These are phyloP conservation scores for Falco punctatus DNA, from an alignment of 2,113 vertebrate genomes.

Conservation along the genomic window DNA sequence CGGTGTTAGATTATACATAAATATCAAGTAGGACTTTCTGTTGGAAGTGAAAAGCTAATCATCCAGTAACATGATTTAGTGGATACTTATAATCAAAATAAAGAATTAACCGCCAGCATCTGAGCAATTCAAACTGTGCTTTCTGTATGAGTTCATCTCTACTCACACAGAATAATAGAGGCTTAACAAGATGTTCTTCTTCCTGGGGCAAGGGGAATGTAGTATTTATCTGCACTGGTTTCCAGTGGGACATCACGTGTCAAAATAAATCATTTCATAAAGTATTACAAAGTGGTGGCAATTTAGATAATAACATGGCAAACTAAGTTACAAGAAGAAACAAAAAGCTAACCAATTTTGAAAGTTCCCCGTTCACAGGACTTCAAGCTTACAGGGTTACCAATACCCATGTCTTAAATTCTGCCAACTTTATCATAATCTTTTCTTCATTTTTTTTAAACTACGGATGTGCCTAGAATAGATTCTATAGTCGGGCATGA, in stretches of 20 bases:
- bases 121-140: background rate
- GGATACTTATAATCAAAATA: conserved; percentile 26
- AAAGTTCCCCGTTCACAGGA: background rate
- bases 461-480: background rate
- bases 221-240: conserved; percentile 10
- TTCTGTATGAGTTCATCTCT: conserved; percentile 4
- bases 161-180: conserved; percentile 2
- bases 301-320: conserved; percentile 18
- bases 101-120: background rate
- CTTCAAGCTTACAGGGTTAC: background rate
- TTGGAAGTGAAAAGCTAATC: conserved; percentile 14
- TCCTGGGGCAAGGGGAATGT: conserved; percentile 10
- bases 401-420: background rate
- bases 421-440: background rate
- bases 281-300: background rate
- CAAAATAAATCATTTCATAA: conserved; percentile 2
- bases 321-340: background rate
- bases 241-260: background rate
- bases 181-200: conserved; percentile 38
- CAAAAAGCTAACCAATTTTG: background rate
- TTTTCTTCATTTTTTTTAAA: background rate
- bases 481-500: background rate
- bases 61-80: conserved; percentile 5
- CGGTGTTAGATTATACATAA: background rate
- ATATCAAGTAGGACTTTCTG: conserved; percentile 3